phyloP scores from a whole-genome alignment of 2,113 vertebrate species.

The Periophthalmodon schlosseri region DNA sequence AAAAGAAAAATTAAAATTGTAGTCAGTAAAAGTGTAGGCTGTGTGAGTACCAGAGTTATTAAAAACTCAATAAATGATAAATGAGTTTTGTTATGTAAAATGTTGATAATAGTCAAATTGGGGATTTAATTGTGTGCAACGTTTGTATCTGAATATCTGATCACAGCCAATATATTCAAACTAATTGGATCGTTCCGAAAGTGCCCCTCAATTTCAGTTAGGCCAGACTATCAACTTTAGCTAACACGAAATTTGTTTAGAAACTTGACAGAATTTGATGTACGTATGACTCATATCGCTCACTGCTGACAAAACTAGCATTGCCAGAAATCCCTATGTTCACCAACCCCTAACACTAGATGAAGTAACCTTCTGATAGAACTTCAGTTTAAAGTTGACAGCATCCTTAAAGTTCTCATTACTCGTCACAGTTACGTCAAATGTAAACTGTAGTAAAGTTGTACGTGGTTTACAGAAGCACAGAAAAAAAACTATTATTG shows the following conservation, averaged over 20 bases:
- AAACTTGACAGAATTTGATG: constrained; percentile 13
- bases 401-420: no score
- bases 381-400: no score
- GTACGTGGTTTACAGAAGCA: no score
- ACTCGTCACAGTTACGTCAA: no score
- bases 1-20: no score
- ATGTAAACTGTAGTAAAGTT: no score
- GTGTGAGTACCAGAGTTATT: no score
- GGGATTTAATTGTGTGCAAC: constrained; percentile 31
- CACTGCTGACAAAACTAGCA: constrained; percentile 29
- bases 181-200: constrained; percentile 51
- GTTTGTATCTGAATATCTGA: constrained; percentile 25
- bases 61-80: no score
- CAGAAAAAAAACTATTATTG: no score
- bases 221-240: constrained; percentile 11
- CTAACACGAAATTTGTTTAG: constrained; percentile 19
- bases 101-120: constrained; percentile 7
- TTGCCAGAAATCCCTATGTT: no score
- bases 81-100: neutral
- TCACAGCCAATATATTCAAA: constrained; percentile 32
- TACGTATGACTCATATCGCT: constrained; percentile 25
- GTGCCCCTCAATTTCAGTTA: constrained; percentile 23
- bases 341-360: neutral
- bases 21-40: no score
- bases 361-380: constrained; percentile 7